These are phyloP conservation scores for Polyploca ridens DNA, from an alignment of 2,888 invertebrate species.

Conservation along the genomic window DNA sequence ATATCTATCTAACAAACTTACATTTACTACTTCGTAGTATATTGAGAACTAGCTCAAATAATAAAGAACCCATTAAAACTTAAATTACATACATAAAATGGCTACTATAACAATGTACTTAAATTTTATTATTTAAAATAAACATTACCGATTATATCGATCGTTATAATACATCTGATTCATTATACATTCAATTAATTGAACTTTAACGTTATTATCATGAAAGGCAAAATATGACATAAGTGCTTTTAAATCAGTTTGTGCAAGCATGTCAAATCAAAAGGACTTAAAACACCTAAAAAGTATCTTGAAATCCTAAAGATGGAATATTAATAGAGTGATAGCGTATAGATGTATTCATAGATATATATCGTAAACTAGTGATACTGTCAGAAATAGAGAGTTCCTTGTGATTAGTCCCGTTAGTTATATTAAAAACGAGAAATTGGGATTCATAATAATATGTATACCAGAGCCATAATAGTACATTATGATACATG, in stretches of 20 bases:
- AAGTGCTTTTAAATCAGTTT: neutral
- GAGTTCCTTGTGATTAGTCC: too few species aligned
- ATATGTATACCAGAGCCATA: too few species aligned
- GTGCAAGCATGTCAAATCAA: neutral
- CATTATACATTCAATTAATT: neutral
- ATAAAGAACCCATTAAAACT: neutral
- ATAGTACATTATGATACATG: too few species aligned
- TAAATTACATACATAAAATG: neutral
- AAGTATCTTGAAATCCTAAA: neutral
- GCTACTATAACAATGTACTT: conserved; percentile 5
- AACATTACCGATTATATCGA: neutral
- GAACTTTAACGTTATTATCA: neutral
- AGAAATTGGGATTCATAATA: too few species aligned
- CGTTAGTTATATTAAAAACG: too few species aligned
- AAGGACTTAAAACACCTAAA: neutral
- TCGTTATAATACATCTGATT: conserved; percentile 1
- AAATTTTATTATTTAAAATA: neutral
- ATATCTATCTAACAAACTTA: neutral
- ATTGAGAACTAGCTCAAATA: neutral
- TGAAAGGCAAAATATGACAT: neutral
- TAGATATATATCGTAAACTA: too few species aligned
- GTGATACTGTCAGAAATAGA: too few species aligned
- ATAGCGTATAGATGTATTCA: neutral
- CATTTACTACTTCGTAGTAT: conserved; percentile 7
- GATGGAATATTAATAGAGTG: neutral